These are phyloP conservation scores for Manacus vitellinus DNA, from an alignment of 2,113 vertebrate species.

Conservation along the genomic window DNA sequence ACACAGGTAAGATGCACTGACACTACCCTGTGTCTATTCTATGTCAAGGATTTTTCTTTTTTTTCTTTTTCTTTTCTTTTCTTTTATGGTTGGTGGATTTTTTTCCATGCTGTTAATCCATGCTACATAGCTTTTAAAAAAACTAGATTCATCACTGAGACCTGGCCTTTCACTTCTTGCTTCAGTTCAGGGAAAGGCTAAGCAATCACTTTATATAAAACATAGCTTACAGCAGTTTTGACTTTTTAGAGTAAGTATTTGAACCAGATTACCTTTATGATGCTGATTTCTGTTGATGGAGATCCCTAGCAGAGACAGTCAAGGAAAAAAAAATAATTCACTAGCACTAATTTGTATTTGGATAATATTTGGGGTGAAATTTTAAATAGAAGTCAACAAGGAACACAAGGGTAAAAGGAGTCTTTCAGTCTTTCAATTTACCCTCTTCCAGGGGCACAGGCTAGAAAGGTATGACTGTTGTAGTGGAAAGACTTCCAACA, in stretches of 20 bases:
- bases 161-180: neutral
- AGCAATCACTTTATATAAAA: neutral
- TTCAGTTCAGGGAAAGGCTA: neutral
- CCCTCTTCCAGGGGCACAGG: neutral
- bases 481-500: slow-evolving; percentile 30
- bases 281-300: neutral
- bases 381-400: neutral
- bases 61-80: neutral
- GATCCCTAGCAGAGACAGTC: neutral
- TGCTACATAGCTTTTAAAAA: neutral
- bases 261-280: neutral
- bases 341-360: neutral
- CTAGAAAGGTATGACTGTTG: slow-evolving; percentile 21
- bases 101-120: neutral
- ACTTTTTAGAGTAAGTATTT: neutral
- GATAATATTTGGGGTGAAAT: neutral
- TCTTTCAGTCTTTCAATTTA: slow-evolving; percentile 11
- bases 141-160: neutral
- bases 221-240: neutral
- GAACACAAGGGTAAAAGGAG: neutral
- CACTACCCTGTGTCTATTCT: neutral
- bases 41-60: neutral
- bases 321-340: neutral
- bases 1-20: neutral
- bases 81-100: neutral